phyloP scores from a whole-genome alignment of 2,113 vertebrate genomes.

The Lanius collurio region DNA sequence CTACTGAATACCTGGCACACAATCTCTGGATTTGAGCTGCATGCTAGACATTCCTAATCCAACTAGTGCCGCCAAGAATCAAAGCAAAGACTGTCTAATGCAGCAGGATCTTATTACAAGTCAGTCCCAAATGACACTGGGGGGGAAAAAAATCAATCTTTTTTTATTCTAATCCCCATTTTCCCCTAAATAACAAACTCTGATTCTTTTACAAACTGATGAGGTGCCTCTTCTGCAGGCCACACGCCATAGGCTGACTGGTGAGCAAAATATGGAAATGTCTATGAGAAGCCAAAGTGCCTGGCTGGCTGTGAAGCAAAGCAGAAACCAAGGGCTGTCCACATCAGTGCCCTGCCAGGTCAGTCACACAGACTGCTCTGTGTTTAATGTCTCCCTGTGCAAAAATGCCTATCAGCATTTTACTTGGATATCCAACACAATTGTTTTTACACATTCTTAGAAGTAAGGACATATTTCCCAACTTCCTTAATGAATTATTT shows the following conservation, averaged over 20 bases:
- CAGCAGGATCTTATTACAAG: slow-evolving; percentile 44
- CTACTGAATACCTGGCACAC: slow-evolving; percentile 13
- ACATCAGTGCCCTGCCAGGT: not conserved
- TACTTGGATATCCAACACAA: not conserved
- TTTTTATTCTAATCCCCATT: slow-evolving; percentile 56
- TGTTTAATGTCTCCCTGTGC: not conserved
- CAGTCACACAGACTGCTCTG: not conserved
- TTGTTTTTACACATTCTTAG: not conserved
- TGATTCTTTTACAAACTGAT: slow-evolving; percentile 47
- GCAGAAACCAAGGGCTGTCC: not conserved
- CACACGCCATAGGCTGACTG: not conserved
- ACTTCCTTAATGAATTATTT: not conserved
- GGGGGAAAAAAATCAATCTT: not conserved
- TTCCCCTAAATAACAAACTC: slow-evolving; percentile 60
- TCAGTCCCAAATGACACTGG: slow-evolving; percentile 51
- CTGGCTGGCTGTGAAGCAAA: not conserved
- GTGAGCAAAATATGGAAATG: not conserved
- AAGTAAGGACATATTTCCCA: not conserved
- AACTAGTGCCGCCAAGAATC: slow-evolving; percentile 17
- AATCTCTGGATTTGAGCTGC: slow-evolving; percentile 3
- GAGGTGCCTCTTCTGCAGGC: slow-evolving; percentile 11
- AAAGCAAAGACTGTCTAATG: slow-evolving; percentile 59
- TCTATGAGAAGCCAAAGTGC: not conserved
- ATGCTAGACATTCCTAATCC: slow-evolving; percentile 35
- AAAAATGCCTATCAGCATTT: not conserved